A percentile compares a stretch with the other conserved stretches of the same genome.
Conservation (phyloP, 2,888 invertebrate species). For the Idaea biselata region DNA sequence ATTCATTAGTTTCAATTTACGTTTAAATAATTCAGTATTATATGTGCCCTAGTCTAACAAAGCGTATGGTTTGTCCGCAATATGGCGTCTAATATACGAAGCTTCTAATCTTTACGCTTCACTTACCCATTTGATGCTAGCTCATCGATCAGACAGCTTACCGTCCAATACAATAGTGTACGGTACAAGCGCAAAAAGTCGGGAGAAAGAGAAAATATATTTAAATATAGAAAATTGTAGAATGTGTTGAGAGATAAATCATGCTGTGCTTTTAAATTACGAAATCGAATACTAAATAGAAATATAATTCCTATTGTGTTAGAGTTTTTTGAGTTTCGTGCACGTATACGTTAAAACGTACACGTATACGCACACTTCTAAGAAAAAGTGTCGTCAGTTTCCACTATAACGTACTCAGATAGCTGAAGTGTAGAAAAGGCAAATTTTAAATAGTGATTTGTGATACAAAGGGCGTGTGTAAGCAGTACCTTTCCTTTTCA, state of each 20-base stretch:
- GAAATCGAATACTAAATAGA: constrained; percentile 22
- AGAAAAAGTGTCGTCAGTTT: background rate
- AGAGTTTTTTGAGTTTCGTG: background rate
- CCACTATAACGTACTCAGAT: background rate
- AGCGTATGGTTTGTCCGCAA: constrained; percentile 26
- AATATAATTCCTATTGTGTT: constrained; percentile 16
- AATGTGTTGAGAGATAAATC: constrained; percentile 55
- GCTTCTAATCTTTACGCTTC: constrained; percentile 57
- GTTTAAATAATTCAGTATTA: background rate
- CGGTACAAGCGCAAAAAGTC: constrained; percentile 71
- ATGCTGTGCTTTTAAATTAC: constrained; percentile 62
- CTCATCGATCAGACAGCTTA: constrained; percentile 93
- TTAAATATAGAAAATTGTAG: constrained; percentile 61
- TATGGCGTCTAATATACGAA: constrained; percentile 57
- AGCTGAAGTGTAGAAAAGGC: background rate
- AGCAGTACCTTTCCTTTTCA: constrained; percentile 3
- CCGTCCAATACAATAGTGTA: constrained; percentile 65
- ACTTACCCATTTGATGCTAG: constrained; percentile 91
- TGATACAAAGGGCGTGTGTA: constrained; percentile 18
- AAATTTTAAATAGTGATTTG: constrained; percentile 9
- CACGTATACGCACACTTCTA: background rate
- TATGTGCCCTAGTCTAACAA: background rate
- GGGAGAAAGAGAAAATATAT: constrained; percentile 72
- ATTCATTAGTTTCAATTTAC: constrained; percentile 1
- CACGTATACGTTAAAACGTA: constrained; percentile 4